Evolutionary conservation across 2,797 vertebrate genomes (phyloP).

Genomic region (Squalus acanthias): DNA sequence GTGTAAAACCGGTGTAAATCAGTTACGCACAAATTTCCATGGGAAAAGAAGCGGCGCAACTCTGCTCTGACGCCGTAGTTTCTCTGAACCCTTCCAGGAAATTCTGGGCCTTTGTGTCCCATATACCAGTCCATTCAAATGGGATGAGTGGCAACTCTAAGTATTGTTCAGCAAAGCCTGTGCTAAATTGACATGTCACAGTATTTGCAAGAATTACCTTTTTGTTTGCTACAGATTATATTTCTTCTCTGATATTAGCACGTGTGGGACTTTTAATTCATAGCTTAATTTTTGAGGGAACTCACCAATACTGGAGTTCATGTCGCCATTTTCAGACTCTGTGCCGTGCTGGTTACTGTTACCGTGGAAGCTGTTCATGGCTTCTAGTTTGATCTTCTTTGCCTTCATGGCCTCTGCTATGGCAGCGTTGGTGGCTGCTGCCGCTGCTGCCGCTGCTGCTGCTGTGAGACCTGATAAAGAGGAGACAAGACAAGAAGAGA

Average conservation of each 20-base stretch:
- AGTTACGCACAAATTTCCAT: background rate
- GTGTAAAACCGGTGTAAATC: background rate
- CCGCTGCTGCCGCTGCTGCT: constrained; percentile 82
- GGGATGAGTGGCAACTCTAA: background rate
- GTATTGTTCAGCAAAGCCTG: background rate
- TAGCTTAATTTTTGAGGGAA: constrained; percentile 40
- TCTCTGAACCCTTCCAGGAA: background rate
- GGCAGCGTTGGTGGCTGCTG: constrained; percentile 92
- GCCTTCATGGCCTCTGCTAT: constrained; percentile 99
- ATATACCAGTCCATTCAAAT: background rate
- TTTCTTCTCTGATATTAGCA: background rate
- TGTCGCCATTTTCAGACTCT: constrained; percentile 92
- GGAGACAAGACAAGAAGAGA: constrained; percentile 46
- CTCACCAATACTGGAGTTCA: constrained; percentile 92
- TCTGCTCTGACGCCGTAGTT: background rate
- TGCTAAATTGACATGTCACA: background rate
- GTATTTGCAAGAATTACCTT: background rate
- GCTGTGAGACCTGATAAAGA: constrained; percentile 81
- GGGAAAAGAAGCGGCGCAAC: background rate
- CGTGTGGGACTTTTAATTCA: background rate
- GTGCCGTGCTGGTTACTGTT: constrained; percentile 85
- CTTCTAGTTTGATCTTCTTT: constrained; percentile 99
- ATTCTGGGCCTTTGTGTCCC: background rate
- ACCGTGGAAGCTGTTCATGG: constrained; percentile 94
- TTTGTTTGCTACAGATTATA: background rate